Base-by-base conservation (phyloP, 2,113 vertebrate genomes). In the Melospiza georgiana region DNA sequence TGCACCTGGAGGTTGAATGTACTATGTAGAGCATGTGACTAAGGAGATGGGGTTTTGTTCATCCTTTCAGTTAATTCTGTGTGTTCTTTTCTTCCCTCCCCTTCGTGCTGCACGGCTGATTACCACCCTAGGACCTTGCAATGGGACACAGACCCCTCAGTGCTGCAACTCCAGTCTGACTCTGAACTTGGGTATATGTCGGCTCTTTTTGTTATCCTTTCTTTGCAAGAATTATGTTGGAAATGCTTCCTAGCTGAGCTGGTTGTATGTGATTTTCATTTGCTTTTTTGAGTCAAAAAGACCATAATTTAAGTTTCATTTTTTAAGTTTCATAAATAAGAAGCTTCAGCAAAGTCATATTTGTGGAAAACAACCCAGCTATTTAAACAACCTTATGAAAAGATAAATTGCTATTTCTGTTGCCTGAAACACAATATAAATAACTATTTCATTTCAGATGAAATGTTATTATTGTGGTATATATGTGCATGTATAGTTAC, bases 81-180 rank as follows among this genome's bases (percentile, higher is more conserved):
- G 97, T 98, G 97, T 98, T 98, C 96, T 98, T 97, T 97, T 97
- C 92, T 95, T 91, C 41, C 72, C 27, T 61, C 85, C 97, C 97
- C 94, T 97, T 98, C 92, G 97, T 97, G 97, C 98, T 97, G 98
- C 97, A 95, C 98, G 96, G 97, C 98, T 98, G 98, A 96, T 97
- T 97, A 93, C 95, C 89, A 95, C 95, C 93, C 95, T 98, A 99
- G 99, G 99, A 99, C 99, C 95, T 98, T 99, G 98, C 99, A 99
- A 97, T 99, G 99, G 99, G 99, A 99, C 98, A 99, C 99, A 98
- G 99, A 99, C 98, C 99, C 99, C 94, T 99, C 99, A 98, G 99
- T 99, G 97, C 98, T 99, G 93, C 99, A 99, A 98, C 99, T 99
- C 97, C 99, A 99, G 97, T 99, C 98, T 95, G 99, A 99, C 98